Conservation (phyloP, 1,140 invertebrate genomes). For the Zaprionus ghesquierei region DNA sequence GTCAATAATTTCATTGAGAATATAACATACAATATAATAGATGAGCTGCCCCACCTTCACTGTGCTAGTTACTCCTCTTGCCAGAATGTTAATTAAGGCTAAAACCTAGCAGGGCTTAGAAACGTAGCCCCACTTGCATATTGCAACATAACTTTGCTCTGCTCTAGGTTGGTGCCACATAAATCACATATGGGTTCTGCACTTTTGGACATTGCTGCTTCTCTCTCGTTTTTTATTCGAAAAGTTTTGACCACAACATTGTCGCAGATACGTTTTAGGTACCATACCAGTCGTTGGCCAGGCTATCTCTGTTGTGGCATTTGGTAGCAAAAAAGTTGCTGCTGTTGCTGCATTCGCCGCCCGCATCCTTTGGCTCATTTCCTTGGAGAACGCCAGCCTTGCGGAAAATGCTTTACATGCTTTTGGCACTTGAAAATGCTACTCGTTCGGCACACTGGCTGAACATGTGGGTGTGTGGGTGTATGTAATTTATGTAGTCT, state of each 20-base stretch:
- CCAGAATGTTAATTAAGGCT: not conserved
- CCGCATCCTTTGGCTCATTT: no score
- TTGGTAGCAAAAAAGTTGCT: slow-evolving; percentile 20
- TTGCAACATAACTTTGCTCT: slow-evolving; percentile 20
- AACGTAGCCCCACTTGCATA: not conserved
- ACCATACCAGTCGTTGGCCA: not conserved
- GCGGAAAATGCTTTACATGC: slow-evolving; percentile 40
- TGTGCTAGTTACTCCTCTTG: not conserved
- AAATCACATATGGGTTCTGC: slow-evolving; percentile 28
- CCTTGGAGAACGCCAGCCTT: slow-evolving; percentile 18
- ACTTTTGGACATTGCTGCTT: not conserved
- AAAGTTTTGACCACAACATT: slow-evolving; percentile 61
- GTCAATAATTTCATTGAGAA: not conserved
- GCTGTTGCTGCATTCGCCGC: slow-evolving; percentile 10
- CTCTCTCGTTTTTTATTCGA: slow-evolving; percentile 33
- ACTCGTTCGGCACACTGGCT: not conserved
- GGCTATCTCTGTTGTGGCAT: slow-evolving; percentile 11
- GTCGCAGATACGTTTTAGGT: slow-evolving; percentile 32
- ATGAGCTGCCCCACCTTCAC: not conserved
- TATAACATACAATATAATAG: not conserved
- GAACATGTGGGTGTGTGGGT: slow-evolving; percentile 19
- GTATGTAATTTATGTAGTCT: slow-evolving; percentile 34
- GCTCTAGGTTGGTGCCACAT: slow-evolving; percentile 16
- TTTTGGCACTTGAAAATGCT: slow-evolving; percentile 35
- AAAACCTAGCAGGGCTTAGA: not conserved